These are phyloP conservation scores for Merops nubicus DNA, from an alignment of 2,113 vertebrate genomes.

Conservation along the genomic window DNA sequence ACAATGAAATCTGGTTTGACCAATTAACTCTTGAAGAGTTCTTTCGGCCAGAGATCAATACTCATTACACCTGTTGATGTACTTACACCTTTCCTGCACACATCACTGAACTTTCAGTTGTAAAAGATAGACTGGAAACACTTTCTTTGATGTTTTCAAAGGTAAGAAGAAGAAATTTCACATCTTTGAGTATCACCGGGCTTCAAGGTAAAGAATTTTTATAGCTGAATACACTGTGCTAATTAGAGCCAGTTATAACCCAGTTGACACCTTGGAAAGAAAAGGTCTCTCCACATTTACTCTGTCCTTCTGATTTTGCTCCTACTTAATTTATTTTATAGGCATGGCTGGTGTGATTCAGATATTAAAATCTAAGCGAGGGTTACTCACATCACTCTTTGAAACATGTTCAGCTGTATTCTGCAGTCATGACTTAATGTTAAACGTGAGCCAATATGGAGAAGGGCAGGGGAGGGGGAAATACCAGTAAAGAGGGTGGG, in stretches of 20 bases:
- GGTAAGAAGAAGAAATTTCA: neutral
- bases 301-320: neutral
- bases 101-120: neutral
- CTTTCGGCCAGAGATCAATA: neutral
- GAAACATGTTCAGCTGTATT: neutral
- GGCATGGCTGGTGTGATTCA: neutral
- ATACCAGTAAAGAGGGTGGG: no score
- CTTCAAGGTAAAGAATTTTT: neutral
- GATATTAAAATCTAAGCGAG: neutral
- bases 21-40: neutral
- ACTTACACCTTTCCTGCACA: neutral
- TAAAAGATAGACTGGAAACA: neutral
- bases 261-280: neutral
- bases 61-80: neutral
- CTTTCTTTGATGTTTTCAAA: neutral
- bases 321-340: neutral
- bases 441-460: neutral
- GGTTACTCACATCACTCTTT: neutral
- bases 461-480: neutral
- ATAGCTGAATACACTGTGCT: neutral
- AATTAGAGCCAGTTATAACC: slow-evolving; percentile 37
- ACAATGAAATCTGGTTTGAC: neutral
- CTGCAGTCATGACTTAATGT: neutral
- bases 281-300: neutral
- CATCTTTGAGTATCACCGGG: neutral